Base-by-base conservation (phyloP, 2,888 invertebrate species). In the Kryphioiulus occultus region DNA sequence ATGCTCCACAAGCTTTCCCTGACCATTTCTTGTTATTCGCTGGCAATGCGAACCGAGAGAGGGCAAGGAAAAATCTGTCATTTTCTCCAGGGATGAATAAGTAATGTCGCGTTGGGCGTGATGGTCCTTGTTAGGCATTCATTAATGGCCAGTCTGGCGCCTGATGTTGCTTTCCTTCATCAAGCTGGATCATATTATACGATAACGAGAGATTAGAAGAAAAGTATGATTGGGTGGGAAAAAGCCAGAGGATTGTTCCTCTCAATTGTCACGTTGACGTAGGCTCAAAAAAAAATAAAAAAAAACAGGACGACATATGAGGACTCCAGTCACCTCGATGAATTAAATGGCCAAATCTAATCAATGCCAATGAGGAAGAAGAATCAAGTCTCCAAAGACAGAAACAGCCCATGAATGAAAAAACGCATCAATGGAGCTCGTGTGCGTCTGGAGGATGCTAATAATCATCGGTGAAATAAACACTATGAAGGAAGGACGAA, bases 91-190 rank as follows among this genome's bases (percentile, higher is more conserved):
- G 86, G 86, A 86, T 59, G 53, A 53, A 86, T 86, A 86, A n/a
- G 86, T 47, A 86, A 86, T 47, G 86, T 22, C 30, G 44, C 32
- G 86, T 44, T 87, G 87, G 87, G 87, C 87, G 87, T 87, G 87
- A 68, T 87, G 87, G 87, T 82, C 87, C 87, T 87, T 82, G 87
- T 87, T 82, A 87, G 78, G 87, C 82, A 87, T 44, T 78, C 35
- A 59, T 42, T 78, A 87, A 78, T 82, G 87, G 82, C 39, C 35
- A 87, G 35, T 35, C 87, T 87, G 87, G 87, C 87, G 87, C 87
- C 87, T 68, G 44, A 87, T 53, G 59, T 35, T 47, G n/a, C 35
- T 32, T 86, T 47, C 86, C 53, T 59, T 86, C 59, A 53, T 44
- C 26, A 26, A 39, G 44, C 26, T 78, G 78, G 78, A 78, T 78